Conservation (phyloP, 1,140 invertebrate species). For the Palaemon carinicauda region DNA sequence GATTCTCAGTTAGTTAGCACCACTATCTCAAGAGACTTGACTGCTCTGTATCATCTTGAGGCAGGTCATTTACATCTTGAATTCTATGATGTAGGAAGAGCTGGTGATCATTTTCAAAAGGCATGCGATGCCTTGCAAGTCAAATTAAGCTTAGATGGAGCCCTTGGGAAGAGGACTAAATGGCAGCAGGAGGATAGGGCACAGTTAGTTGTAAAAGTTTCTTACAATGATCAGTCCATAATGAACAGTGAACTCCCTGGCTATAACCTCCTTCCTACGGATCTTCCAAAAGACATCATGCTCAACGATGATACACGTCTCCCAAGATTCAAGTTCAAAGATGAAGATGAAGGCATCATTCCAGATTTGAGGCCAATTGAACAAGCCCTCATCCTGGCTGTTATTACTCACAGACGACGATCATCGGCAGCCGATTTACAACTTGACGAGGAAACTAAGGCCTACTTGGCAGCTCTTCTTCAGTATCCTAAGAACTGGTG, state of each 20-base stretch:
- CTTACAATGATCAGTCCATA: conserved; percentile 64
- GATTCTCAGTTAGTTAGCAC: conserved; percentile 37
- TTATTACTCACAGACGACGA: conserved; percentile 66
- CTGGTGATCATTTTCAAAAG: conserved; percentile 73
- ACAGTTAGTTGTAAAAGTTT: conserved; percentile 79
- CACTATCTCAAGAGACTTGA: conserved; percentile 56
- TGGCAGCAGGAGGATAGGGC: conserved; percentile 83
- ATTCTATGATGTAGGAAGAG: conserved; percentile 77
- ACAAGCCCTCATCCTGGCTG: conserved; percentile 79
- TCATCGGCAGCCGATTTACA: conserved; percentile 48
- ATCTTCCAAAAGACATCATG: conserved; percentile 68
- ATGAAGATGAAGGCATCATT: conserved; percentile 67
- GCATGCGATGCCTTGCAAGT: conserved; percentile 73
- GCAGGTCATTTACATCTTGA: conserved; percentile 76
- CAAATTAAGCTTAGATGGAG: conserved; percentile 74
- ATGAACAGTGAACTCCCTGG: conserved; percentile 64
- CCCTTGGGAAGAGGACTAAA: conserved; percentile 87
- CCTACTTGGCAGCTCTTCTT: conserved; percentile 62
- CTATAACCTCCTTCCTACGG: conserved; percentile 63
- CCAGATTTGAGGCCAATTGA: conserved; percentile 75
- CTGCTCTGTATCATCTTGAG: conserved; percentile 77
- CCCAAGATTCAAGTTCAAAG: conserved; percentile 77
- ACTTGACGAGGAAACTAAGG: conserved; percentile 54
- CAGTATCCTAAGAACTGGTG: conserved; percentile 64
- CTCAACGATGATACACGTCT: conserved; percentile 86